Conservation (phyloP, 64 coral and sea anemone genomes). For the Cladopsammia gracilis region DNA sequence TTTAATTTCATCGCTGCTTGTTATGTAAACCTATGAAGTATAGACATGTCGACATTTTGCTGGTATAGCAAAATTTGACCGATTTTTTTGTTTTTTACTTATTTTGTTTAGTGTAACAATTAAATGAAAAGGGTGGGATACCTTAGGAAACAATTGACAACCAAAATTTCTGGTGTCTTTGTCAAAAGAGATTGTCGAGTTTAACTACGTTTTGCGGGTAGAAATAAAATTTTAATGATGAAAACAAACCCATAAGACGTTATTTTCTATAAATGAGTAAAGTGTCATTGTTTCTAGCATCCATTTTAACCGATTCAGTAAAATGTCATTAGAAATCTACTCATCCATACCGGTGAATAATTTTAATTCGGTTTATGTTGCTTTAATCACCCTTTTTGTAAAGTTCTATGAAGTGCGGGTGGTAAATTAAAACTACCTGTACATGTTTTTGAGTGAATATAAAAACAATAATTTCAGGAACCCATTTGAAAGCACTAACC, state of each 20-base stretch:
- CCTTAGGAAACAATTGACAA: neutral
- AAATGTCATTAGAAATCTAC: too few species aligned
- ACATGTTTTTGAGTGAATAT: too few species aligned
- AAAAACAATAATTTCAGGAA: too few species aligned
- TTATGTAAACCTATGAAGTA: neutral
- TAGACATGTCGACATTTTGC: constrained; percentile 14
- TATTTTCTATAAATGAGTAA: neutral
- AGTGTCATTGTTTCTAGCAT: too few species aligned
- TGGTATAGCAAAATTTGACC: neutral
- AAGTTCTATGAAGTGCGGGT: too few species aligned
- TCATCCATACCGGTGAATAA: too few species aligned
- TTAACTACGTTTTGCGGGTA: constrained; percentile 17
- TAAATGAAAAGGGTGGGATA: neutral
- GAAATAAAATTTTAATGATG: constrained; percentile 31
- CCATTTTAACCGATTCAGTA: too few species aligned
- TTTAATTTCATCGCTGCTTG: neutral
- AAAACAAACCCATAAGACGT: neutral
- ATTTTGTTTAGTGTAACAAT: neutral
- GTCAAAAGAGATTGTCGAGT: neutral
- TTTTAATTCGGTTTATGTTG: too few species aligned
- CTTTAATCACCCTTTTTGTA: too few species aligned
- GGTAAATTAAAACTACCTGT: too few species aligned
- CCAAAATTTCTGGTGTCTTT: neutral
- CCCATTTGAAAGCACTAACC: too few species aligned
- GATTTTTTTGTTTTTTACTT: neutral